Percentiles rank a stretch among this genome's conserved stretches.
phyloP scores from a whole-genome alignment of 2,113 vertebrate species.

The Catharus fuscescens region DNA sequence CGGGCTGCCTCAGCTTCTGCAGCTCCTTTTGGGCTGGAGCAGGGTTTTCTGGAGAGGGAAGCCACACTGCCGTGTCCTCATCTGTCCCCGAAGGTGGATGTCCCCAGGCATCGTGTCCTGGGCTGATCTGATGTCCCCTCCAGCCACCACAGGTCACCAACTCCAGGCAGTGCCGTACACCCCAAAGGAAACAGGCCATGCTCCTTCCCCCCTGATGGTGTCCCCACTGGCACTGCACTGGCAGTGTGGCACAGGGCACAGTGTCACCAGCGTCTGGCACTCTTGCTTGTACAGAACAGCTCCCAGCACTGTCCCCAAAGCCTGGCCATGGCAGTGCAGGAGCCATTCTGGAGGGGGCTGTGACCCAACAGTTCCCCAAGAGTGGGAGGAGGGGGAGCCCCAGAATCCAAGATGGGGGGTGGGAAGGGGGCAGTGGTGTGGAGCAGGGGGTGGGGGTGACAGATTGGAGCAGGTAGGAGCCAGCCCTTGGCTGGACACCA shows the following conservation, averaged over 20 bases:
- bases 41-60: neutral
- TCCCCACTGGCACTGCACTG: neutral
- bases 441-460: neutral
- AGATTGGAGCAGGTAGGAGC: neutral
- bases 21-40: neutral
- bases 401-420: accelerated
- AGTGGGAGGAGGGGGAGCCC: neutral
- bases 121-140: neutral
- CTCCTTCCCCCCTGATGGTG: neutral
- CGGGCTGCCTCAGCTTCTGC: neutral
- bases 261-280: neutral
- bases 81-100: neutral
- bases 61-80: accelerated
- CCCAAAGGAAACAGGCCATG: accelerated
- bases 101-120: accelerated
- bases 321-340: neutral
- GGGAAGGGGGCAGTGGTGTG: neutral
- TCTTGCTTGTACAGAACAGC: neutral
- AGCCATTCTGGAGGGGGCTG: neutral
- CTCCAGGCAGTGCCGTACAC: no score
- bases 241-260: neutral
- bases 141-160: neutral
- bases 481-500: neutral
- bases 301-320: neutral
- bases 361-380: neutral